Percentiles rank a stretch among this genome's conserved stretches.
Conservation (phyloP, 2,113 vertebrate genomes). For the Piprites chloris region DNA sequence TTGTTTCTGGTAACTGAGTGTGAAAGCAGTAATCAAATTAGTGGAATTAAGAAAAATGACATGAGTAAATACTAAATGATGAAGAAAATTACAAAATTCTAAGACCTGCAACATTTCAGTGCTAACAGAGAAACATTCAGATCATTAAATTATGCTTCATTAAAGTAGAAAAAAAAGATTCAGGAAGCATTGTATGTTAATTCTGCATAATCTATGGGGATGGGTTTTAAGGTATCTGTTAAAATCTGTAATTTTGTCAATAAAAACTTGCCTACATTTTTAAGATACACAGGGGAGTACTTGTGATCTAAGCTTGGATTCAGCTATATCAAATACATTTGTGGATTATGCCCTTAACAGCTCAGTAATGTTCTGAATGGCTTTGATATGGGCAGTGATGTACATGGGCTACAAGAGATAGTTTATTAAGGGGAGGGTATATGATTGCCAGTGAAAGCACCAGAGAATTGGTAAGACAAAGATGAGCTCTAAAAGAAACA, state of each 20-base stretch:
- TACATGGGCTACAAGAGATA: neutral
- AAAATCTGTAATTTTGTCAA: neutral
- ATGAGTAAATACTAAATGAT: neutral
- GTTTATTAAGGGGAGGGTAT: neutral
- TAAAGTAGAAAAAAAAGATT: neutral
- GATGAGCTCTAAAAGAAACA: neutral
- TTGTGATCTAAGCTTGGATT: neutral
- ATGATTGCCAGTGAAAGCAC: rapidly evolving
- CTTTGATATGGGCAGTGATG: neutral
- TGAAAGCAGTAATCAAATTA: neutral
- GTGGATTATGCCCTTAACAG: neutral
- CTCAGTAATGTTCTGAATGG: neutral
- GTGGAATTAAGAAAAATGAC: neutral
- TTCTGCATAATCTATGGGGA: neutral
- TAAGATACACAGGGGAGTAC: neutral
- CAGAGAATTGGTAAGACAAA: neutral
- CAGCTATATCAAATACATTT: neutral
- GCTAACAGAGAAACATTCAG: neutral
- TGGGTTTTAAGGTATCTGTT: neutral
- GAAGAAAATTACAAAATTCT: neutral
- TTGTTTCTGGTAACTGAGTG: neutral
- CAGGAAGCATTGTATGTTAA: neutral
- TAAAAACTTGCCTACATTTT: neutral
- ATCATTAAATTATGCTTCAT: neutral
- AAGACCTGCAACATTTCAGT: neutral